Conservation (phyloP, 1,140 invertebrate species). For the Listronotus oregonensis region DNA sequence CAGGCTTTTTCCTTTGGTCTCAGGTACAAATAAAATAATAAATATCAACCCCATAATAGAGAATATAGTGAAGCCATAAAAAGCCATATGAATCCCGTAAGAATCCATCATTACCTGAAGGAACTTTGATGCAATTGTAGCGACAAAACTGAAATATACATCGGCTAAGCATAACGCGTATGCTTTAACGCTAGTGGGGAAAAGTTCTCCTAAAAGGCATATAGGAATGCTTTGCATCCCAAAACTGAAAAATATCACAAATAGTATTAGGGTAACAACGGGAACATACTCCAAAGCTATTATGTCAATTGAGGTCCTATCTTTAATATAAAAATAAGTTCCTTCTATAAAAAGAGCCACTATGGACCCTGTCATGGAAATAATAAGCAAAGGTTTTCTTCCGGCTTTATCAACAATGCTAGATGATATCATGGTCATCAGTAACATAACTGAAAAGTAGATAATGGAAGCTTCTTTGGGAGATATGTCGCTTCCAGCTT, state of each 20-base stretch:
- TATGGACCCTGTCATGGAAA: conserved; percentile 64
- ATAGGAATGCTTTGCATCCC: conserved; percentile 75
- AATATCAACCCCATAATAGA: conserved; percentile 68
- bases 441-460: conserved; percentile 69
- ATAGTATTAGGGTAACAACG: conserved; percentile 68
- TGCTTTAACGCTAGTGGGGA: conserved; percentile 72
- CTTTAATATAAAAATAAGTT: conserved; percentile 66
- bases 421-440: conserved; percentile 67
- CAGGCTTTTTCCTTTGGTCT: conserved; percentile 82
- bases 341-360: conserved; percentile 61
- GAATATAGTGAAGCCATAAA: conserved; percentile 73
- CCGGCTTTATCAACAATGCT: conserved; percentile 74
- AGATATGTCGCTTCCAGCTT: conserved; percentile 58
- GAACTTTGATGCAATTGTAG: conserved; percentile 75
- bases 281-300: conserved; percentile 59
- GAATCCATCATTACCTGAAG: conserved; percentile 68
- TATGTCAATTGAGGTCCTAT: conserved; percentile 52
- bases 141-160: conserved; percentile 71
- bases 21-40: conserved; percentile 69
- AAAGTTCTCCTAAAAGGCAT: conserved; percentile 74
- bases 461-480: conserved; percentile 59
- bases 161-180: conserved; percentile 73
- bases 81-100: conserved; percentile 71
- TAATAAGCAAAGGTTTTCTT: conserved; percentile 67
- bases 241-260: conserved; percentile 71